Evolutionary conservation across 2,113 vertebrate genomes (phyloP).

Genomic region (Recurvirostra avosetta): DNA sequence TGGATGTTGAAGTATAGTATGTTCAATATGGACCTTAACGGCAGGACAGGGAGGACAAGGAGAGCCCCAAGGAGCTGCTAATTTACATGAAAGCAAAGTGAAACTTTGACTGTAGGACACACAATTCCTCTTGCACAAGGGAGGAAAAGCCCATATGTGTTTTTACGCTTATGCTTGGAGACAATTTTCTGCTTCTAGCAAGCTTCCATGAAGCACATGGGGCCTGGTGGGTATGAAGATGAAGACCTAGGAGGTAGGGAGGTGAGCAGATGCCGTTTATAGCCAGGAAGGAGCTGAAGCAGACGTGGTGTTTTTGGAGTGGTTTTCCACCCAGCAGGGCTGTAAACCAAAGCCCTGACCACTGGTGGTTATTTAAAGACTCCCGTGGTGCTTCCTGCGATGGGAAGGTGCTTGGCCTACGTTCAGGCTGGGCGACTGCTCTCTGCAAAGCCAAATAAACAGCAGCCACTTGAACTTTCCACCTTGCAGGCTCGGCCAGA

Average conservation of each 20-base stretch:
- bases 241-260: neutral
- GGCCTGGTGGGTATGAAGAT: neutral
- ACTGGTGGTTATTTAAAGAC: slow-evolving; percentile 56
- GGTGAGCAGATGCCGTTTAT: neutral
- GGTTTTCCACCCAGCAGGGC: neutral
- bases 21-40: neutral
- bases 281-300: neutral
- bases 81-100: neutral
- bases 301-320: neutral
- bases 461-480: slow-evolving; percentile 56
- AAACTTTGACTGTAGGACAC: neutral
- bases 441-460: slow-evolving; percentile 54
- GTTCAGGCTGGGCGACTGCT: slow-evolving; percentile 34
- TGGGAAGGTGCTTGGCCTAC: slow-evolving; percentile 36
- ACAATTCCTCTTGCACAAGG: neutral
- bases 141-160: accelerated
- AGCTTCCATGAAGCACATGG: neutral
- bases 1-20: neutral
- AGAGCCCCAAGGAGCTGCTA: neutral
- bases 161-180: neutral
- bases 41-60: neutral
- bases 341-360: slow-evolving; percentile 26
- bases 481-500: neutral
- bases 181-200: neutral
- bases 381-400: neutral